These are phyloP conservation scores for Philonicus albiceps DNA, from an alignment of 2,888 invertebrate genomes.

Conservation along the genomic window DNA sequence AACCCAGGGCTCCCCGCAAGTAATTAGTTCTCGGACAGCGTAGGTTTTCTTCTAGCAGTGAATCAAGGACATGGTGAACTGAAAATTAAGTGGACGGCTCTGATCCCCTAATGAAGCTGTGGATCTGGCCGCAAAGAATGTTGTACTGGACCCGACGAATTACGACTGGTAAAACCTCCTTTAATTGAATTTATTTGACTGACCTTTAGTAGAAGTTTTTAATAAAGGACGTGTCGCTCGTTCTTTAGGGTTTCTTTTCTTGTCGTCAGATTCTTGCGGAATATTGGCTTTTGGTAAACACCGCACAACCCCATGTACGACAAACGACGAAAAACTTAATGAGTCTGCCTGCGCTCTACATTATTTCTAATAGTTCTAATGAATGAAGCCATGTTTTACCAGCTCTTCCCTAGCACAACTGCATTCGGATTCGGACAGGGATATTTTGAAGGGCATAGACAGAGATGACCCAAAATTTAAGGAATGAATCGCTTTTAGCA, in stretches of 20 bases:
- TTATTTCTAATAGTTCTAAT: neutral
- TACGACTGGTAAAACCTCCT: neutral
- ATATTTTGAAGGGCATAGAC: neutral
- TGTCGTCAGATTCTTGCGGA: neutral
- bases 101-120: slow-evolving; percentile 8
- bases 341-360: neutral
- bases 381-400: neutral
- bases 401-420: neutral
- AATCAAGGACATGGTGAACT: slow-evolving; percentile 25
- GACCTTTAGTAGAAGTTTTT: slow-evolving; percentile 12
- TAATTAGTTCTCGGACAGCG: slow-evolving; percentile 28
- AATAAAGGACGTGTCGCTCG: slow-evolving; percentile 13
- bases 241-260: neutral
- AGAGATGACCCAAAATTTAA: neutral
- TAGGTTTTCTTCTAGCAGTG: neutral
- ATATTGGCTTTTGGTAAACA: neutral
- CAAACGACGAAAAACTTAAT: neutral
- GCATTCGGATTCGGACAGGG: neutral
- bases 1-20: neutral
- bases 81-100: slow-evolving; percentile 10
- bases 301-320: neutral
- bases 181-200: slow-evolving; percentile 29
- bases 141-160: neutral
- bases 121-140: neutral
- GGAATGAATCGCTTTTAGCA: neutral